These are phyloP conservation scores for Poecilia picta DNA, from an alignment of 2,797 vertebrate genomes.

Conservation along the genomic window DNA sequence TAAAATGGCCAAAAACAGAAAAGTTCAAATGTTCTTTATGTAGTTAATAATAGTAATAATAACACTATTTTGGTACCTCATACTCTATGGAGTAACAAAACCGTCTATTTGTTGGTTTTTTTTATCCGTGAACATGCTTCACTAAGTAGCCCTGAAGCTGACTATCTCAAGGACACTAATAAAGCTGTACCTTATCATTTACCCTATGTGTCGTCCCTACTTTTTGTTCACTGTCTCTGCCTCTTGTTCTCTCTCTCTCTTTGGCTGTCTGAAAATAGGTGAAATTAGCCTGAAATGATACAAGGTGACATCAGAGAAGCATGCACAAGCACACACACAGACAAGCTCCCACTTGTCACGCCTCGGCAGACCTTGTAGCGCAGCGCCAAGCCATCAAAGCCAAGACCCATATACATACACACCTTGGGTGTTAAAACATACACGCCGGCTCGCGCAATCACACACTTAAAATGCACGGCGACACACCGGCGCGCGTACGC, in stretches of 20 bases:
- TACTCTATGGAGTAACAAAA: slow-evolving; percentile 1
- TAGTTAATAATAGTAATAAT: background rate
- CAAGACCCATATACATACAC: slow-evolving; percentile 67
- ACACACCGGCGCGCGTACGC: slow-evolving; percentile 26
- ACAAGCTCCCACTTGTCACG: slow-evolving; percentile 55
- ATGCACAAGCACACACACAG: slow-evolving; percentile 40
- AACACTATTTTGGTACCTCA: slow-evolving; percentile 2
- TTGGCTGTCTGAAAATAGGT: slow-evolving; percentile 68
- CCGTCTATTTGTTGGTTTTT: background rate
- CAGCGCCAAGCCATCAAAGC: slow-evolving; percentile 72
- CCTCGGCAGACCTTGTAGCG: slow-evolving; percentile 68
- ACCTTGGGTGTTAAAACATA: slow-evolving; percentile 72
- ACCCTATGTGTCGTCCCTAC: slow-evolving; percentile 51
- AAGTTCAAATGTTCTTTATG: background rate
- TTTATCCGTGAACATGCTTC: slow-evolving; percentile 27
- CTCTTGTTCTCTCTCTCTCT: slow-evolving; percentile 53
- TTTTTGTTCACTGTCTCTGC: slow-evolving; percentile 50
- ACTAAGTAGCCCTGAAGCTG: slow-evolving; percentile 8
- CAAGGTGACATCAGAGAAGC: slow-evolving; percentile 78
- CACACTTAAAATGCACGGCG: slow-evolving; percentile 38
- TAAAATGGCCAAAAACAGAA: background rate
- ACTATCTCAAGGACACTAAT: slow-evolving; percentile 66
- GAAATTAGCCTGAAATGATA: slow-evolving; percentile 82
- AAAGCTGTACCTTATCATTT: slow-evolving; percentile 70
- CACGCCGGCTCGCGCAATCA: slow-evolving; percentile 48